Base-by-base conservation (phyloP, 2,113 vertebrate genomes). In the Pachyramphus minor region DNA sequence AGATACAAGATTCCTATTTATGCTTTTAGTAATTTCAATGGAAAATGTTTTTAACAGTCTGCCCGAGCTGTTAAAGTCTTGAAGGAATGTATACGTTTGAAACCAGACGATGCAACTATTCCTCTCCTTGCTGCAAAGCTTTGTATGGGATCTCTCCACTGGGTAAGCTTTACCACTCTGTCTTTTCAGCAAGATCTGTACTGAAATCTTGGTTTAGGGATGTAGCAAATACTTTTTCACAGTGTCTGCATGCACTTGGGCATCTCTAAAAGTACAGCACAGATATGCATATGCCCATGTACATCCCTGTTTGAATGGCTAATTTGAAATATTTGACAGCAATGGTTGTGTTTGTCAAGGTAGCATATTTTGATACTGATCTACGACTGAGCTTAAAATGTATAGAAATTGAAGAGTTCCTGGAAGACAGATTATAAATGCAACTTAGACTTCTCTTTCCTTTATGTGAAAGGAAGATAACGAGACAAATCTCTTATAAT, bases 61-160 rank as follows among this genome's bases (percentile, higher is more conserved):
- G 99, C 99, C 18, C 98, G 99, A 37, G 99, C 99, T 1, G 99
- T 99, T 69, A 99, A 99, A 95, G 99, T 99, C 89, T 97, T 99
- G 60, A 99, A 98, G 94, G 99, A 99, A 97, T 99, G 99, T 53
- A 99, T 99, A 82, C 98, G 99, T 17, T 98, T 99, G 91, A 99
- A 99, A 96, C 99, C 99, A 0, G 99, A 99, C 11, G 99, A 99
- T 82, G 99, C 99, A 92, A 99, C 99, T 77, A 99, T 99, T 92
- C 99, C 99, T 0, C 98, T 99, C 53, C 98, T 99, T 42, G 99
- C 99, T 14, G 99, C 99, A 67, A 99, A 99, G 96, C 98, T 99
- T 75, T 99, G 99, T 75, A 99, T 99, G 77, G 99, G 99, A 95
- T 98, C 99, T 77, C 98, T 99, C 31, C 99, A 99, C 97, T 99